These are phyloP conservation scores for Nicator chloris DNA, from an alignment of 2,113 vertebrate species.

Conservation along the genomic window DNA sequence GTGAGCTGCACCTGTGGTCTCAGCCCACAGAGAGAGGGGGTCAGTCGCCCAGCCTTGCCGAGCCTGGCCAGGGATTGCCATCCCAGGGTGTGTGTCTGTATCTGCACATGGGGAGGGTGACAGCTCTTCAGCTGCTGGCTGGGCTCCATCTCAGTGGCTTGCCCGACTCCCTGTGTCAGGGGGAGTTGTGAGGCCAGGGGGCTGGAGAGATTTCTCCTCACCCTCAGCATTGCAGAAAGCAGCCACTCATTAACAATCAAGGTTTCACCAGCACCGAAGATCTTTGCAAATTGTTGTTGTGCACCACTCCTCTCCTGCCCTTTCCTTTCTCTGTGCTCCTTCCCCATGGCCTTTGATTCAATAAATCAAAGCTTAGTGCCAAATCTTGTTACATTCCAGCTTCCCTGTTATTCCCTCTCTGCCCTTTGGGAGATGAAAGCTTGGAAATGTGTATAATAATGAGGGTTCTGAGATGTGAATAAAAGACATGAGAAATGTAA, in stretches of 20 bases:
- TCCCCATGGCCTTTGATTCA: constrained; percentile 24
- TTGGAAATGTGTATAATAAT: constrained; percentile 39
- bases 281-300: constrained; percentile 7
- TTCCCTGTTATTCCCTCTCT: neutral
- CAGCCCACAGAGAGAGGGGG: rapidly evolving
- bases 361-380: constrained; percentile 53
- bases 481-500: constrained; percentile 40
- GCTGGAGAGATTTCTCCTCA: neutral
- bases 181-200: neutral
- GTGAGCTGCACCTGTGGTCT: neutral
- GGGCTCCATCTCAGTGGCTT: neutral
- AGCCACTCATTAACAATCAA: neutral
- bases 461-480: neutral
- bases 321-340: neutral
- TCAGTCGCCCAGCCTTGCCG: neutral
- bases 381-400: constrained; percentile 28
- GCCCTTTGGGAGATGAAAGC: constrained; percentile 43
- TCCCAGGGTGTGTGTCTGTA: rapidly evolving
- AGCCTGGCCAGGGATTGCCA: neutral
- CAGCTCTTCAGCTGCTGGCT: neutral
- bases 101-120: neutral
- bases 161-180: rapidly evolving
- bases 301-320: neutral
- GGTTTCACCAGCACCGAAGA: neutral
- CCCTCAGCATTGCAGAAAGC: neutral